These are phyloP conservation scores for Dromas ardeola DNA, from an alignment of 2,113 vertebrate species.

Conservation along the genomic window DNA sequence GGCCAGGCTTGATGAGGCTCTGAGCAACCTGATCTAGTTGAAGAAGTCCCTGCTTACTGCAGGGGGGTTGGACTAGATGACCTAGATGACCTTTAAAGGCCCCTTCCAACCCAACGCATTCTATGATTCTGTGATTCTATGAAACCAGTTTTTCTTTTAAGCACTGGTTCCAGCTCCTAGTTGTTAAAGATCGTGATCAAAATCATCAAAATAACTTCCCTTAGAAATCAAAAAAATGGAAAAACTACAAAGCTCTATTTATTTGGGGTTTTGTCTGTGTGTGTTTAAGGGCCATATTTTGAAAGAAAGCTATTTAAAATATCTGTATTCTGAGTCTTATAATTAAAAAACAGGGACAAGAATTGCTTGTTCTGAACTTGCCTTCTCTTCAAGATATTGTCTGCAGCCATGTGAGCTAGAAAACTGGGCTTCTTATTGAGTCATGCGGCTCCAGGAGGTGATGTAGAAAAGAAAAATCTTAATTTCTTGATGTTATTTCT, in stretches of 20 bases:
- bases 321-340: not conserved
- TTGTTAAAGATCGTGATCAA: not conserved
- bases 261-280: not conserved
- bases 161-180: not conserved
- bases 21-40: no score
- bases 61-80: no score
- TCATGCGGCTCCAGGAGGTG: not conserved
- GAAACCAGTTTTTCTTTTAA: not conserved
- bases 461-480: not conserved
- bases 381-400: not conserved
- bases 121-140: no score
- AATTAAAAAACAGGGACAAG: not conserved
- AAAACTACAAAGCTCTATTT: not conserved
- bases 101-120: no score
- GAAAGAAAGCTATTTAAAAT: not conserved
- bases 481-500: not conserved
- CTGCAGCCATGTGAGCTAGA: not conserved
- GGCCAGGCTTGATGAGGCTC: no score
- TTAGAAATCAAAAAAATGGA: not conserved
- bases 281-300: not conserved
- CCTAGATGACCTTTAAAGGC: no score
- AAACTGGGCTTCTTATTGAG: not conserved
- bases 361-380: not conserved
- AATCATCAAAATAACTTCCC: not conserved
- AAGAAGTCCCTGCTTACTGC: no score